phyloP scores from a whole-genome alignment of 2,797 vertebrate species.

The Pangasius macronema region DNA sequence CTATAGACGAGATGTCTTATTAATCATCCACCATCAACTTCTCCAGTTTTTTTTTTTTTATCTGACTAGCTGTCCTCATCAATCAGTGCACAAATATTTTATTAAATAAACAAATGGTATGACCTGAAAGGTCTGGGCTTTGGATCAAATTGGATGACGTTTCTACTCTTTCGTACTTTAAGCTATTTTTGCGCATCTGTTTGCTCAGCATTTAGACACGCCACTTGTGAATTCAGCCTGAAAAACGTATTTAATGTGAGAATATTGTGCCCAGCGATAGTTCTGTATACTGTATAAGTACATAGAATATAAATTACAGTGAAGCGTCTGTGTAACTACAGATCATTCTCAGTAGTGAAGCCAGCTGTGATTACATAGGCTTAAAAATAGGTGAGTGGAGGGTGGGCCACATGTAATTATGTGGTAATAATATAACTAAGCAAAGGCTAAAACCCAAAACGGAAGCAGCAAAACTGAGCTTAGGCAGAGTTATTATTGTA shows the following conservation, averaged over 20 bases:
- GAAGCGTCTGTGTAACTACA: constrained; percentile 25
- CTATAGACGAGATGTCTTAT: neutral
- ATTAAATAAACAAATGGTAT: neutral
- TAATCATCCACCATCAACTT: constrained; percentile 12
- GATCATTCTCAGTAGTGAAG: constrained; percentile 26
- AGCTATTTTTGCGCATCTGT: neutral
- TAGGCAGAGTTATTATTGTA: constrained; percentile 27
- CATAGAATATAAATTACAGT: constrained; percentile 27
- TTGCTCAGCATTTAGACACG: neutral
- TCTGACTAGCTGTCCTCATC: constrained; percentile 24
- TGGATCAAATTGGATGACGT: neutral
- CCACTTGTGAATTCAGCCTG: neutral
- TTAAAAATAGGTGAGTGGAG: constrained; percentile 41
- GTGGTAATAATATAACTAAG: constrained; percentile 42
- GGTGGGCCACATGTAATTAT: constrained; percentile 42
- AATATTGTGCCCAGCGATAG: constrained; percentile 14
- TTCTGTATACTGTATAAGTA: neutral
- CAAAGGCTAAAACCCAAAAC: constrained; percentile 29
- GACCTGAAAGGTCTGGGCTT: neutral
- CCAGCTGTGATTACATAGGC: constrained; percentile 38
- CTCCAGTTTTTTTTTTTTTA: constrained; percentile 18
- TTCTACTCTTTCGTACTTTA: neutral
- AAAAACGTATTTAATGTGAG: constrained; percentile 2
- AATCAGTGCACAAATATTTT: neutral
- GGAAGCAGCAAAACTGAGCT: constrained; percentile 35